Percentiles rank a stretch among this genome's conserved stretches.
Conservation (phyloP, 2,113 vertebrate species). For the Sus scrofa region DNA sequence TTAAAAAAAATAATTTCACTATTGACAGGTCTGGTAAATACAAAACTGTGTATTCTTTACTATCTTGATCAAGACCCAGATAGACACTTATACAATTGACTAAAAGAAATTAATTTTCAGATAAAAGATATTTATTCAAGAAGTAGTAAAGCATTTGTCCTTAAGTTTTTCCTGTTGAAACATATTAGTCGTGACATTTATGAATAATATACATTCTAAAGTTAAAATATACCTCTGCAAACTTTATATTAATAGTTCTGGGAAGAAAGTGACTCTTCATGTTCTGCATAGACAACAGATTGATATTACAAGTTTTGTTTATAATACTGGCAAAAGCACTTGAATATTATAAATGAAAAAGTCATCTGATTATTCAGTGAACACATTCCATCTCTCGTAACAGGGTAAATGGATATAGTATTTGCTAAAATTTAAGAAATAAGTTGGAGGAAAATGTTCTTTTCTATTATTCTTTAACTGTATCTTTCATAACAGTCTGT, state of each 20-base stretch:
- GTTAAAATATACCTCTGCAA: background rate
- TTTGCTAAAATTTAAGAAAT: constrained; percentile 49
- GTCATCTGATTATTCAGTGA: constrained; percentile 38
- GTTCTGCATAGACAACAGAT: background rate
- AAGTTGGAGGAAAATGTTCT: constrained; percentile 21
- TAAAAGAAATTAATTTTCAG: constrained; percentile 25
- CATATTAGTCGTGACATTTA: background rate
- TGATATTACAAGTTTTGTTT: background rate
- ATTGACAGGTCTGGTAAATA: background rate
- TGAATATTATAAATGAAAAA: constrained; percentile 27
- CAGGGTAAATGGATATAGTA: constrained; percentile 31
- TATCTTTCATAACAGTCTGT: background rate
- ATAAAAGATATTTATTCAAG: background rate
- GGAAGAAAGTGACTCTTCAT: background rate
- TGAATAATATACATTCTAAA: background rate
- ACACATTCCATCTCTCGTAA: background rate
- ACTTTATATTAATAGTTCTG: background rate
- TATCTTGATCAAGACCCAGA: background rate
- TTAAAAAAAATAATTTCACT: too few relatives aligned
- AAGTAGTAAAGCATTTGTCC: background rate
- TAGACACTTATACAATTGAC: background rate
- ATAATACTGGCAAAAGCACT: background rate
- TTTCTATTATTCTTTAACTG: constrained; percentile 60
- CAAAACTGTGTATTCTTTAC: background rate
- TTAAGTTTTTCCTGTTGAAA: background rate